Evolutionary conservation across 1,140 invertebrate species (phyloP), one percentile per base, ranked within the genome.

Genomic region (Sitobion miscanthi): DNA sequence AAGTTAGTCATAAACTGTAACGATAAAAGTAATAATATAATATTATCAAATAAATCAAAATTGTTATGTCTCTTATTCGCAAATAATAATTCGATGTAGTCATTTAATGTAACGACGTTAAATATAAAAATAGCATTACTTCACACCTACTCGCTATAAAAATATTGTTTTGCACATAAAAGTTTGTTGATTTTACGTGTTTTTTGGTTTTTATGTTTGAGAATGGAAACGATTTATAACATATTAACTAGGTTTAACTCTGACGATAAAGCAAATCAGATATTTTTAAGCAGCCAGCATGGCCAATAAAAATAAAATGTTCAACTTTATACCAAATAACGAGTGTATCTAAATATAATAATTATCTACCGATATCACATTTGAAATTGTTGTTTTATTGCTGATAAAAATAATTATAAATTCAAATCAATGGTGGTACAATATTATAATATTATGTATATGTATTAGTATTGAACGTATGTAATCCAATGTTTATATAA

Each of bases 21-120:
- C 62, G 14, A 77, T 77, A 77, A n/a, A 77, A 77, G n/a, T 77
- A 77, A 77, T 77, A n/a, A 77, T 77, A n/a, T 77, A 77, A 77
- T 77, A 54, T 14, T 54, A 20, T n/a, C 62, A n/a, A n/a, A 77
- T 77, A 77, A 77, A n/a, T 77, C 30, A 77, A 77, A n/a, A 69
- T 3, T 69, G 30, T 69, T 77, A 69, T 77, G 14, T 77, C 30
- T 14, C 14, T 35, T 77, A 77, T 77, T n/a, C 14, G 30, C n/a
- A 77, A 77, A 77, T 77, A 77, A n/a, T n/a, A 77, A 77, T n/a
- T 77, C 14, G n/a, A 77, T 77, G 62, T 77, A 77, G 62, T 77
- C 17, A 77, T 77, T 77, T 77, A 77, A 77, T 77, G 1, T 77
- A n/a, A 77, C 14, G 30, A 77, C 62, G 17, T 77, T n/a, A n/a